A percentile compares a stretch with the other conserved stretches of the same genome.
Evolutionary conservation across 2,888 invertebrate genomes (phyloP).

Genomic region (Orthosia gothica): DNA sequence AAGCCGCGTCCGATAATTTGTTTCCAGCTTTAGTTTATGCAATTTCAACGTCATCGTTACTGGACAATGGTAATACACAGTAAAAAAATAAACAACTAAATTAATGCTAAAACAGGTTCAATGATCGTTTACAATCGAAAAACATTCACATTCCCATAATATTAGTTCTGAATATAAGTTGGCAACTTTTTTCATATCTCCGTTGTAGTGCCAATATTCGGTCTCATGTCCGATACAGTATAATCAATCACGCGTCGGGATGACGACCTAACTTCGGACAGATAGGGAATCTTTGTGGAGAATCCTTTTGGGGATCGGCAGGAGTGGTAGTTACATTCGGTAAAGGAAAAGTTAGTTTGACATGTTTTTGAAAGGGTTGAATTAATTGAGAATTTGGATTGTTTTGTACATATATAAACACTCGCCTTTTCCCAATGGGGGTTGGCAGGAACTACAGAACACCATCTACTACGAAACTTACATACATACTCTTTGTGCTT

Average conservation of each 20-base stretch:
- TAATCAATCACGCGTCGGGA: conserved; percentile 57
- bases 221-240: conserved; percentile 23
- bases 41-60: too few species aligned
- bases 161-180: conserved; percentile 33
- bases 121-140: background rate
- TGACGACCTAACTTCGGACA: conserved; percentile 45
- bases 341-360: background rate
- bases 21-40: too few species aligned
- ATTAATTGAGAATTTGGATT: background rate
- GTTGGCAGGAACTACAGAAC: too few species aligned
- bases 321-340: conserved; percentile 20
- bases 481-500: too few species aligned
- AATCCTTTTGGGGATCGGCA: conserved; percentile 23
- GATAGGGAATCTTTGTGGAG: conserved; percentile 31
- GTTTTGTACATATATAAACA: too few species aligned
- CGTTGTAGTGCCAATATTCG: conserved; percentile 37
- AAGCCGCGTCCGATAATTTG: too few species aligned
- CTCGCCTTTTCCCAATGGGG: too few species aligned
- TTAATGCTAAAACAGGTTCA: background rate
- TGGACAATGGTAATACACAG: too few species aligned
- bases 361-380: background rate
- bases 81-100: background rate
- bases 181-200: conserved; percentile 60
- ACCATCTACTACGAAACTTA: too few species aligned
- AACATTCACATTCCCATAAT: conserved; percentile 22